These are phyloP conservation scores for Torymus texanus DNA, from an alignment of 2,888 invertebrate genomes.

Conservation along the genomic window DNA sequence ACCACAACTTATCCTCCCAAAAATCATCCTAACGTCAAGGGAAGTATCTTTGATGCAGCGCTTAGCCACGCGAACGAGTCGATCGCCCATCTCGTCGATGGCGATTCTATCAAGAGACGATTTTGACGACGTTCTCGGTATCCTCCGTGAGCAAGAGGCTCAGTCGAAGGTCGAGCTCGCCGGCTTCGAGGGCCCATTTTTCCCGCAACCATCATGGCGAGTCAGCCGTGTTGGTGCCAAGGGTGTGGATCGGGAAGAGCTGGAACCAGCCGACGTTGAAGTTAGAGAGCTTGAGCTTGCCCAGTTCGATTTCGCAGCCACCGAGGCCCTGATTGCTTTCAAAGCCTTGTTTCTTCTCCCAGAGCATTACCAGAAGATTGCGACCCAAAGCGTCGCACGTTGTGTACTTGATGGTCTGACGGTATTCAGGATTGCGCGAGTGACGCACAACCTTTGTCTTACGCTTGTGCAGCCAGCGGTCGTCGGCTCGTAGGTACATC, in stretches of 20 bases:
- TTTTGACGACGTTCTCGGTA: slow-evolving; percentile 70
- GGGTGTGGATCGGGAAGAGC: slow-evolving; percentile 89
- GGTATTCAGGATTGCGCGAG: slow-evolving; percentile 89
- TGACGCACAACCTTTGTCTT: slow-evolving; percentile 91
- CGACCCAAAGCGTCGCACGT: slow-evolving; percentile 85
- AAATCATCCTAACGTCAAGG: no score
- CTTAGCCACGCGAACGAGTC: slow-evolving; percentile 2
- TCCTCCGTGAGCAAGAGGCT: slow-evolving; percentile 72
- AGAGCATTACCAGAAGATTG: slow-evolving; percentile 91
- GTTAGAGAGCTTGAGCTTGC: slow-evolving; percentile 86
- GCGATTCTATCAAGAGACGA: slow-evolving; percentile 70
- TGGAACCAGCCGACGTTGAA: slow-evolving; percentile 94
- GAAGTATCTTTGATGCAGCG: no score
- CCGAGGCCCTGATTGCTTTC: slow-evolving; percentile 89
- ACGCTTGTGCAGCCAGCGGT: slow-evolving; percentile 92
- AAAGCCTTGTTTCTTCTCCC: slow-evolving; percentile 92
- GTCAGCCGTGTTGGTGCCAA: slow-evolving; percentile 82
- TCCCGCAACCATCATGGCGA: slow-evolving; percentile 76
- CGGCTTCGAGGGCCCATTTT: slow-evolving; percentile 74
- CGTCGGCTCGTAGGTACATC: slow-evolving; percentile 92
- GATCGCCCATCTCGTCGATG: neutral
- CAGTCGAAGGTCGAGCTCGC: slow-evolving; percentile 72
- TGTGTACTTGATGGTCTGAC: slow-evolving; percentile 89
- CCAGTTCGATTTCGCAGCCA: slow-evolving; percentile 90
- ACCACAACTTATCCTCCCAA: no score